phyloP scores from a whole-genome alignment of 2,797 vertebrate species.

The Anguilla marmorata region DNA sequence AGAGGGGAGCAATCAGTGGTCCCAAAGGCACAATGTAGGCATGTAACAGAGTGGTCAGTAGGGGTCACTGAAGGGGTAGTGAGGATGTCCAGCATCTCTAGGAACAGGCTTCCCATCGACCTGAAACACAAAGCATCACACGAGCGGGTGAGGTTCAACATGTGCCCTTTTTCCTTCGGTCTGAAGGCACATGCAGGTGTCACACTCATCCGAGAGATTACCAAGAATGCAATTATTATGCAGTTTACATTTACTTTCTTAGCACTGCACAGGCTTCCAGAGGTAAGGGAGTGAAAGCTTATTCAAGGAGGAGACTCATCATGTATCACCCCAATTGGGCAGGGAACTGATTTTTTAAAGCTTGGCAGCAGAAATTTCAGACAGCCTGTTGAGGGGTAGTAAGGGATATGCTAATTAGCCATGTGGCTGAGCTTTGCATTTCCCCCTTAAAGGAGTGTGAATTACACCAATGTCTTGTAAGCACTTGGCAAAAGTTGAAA shows the following conservation, averaged over 20 bases:
- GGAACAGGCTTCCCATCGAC: slow-evolving; percentile 80
- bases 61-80: slow-evolving; percentile 92
- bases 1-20: neutral
- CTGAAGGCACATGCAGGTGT: neutral
- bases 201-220: neutral
- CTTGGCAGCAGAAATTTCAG: neutral
- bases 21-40: slow-evolving; percentile 67
- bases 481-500: neutral
- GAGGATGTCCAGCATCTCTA: slow-evolving; percentile 87
- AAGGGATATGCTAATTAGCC: neutral
- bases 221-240: neutral
- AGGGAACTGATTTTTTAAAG: neutral
- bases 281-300: neutral
- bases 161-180: neutral
- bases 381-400: neutral
- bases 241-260: neutral
- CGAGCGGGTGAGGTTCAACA: neutral
- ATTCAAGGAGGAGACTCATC: neutral
- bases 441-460: neutral
- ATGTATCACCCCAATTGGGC: neutral
- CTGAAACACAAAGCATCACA: slow-evolving; percentile 67
- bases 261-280: neutral
- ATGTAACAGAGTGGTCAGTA: slow-evolving; percentile 71
- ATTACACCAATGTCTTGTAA: neutral
- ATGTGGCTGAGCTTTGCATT: neutral